Evolutionary conservation across 1,140 invertebrate species (phyloP).

Genomic region (Nasonia giraulti): DNA sequence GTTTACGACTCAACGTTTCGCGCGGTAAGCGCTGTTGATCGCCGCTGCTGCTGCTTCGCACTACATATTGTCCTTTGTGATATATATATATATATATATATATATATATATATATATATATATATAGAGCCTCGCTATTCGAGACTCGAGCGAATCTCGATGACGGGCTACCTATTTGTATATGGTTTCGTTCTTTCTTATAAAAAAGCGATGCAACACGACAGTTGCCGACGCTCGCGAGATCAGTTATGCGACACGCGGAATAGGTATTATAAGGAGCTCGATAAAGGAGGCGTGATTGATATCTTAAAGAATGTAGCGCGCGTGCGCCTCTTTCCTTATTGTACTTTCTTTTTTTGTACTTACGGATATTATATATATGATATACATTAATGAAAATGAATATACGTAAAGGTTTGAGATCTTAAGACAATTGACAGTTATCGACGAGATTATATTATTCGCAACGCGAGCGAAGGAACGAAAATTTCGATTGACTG

Average conservation of each 20-base stretch:
- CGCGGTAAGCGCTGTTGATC: slow-evolving; percentile 72
- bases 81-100: background rate
- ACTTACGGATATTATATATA: background rate
- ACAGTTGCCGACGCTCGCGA: background rate
- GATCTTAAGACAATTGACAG: background rate
- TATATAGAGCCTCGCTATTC: background rate
- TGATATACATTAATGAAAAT: background rate
- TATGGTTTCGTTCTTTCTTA: background rate
- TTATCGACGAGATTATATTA: background rate
- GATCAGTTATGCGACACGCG: background rate
- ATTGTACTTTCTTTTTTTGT: background rate
- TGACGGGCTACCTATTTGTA: background rate
- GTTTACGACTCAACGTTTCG: slow-evolving; percentile 78
- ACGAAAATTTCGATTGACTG: background rate
- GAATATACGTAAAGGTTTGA: background rate
- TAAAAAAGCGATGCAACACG: background rate
- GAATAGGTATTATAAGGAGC: background rate
- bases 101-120: background rate
- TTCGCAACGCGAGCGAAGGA: background rate
- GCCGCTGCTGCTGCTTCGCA: background rate
- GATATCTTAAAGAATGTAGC: background rate
- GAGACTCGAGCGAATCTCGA: background rate
- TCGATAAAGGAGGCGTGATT: background rate
- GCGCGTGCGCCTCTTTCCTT: background rate
- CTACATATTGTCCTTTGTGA: slow-evolving; percentile 9